Evolutionary conservation across 2,888 invertebrate genomes (phyloP), one percentile per base, ranked within the genome.

Genomic region (Drosophila acutilabella): DNA sequence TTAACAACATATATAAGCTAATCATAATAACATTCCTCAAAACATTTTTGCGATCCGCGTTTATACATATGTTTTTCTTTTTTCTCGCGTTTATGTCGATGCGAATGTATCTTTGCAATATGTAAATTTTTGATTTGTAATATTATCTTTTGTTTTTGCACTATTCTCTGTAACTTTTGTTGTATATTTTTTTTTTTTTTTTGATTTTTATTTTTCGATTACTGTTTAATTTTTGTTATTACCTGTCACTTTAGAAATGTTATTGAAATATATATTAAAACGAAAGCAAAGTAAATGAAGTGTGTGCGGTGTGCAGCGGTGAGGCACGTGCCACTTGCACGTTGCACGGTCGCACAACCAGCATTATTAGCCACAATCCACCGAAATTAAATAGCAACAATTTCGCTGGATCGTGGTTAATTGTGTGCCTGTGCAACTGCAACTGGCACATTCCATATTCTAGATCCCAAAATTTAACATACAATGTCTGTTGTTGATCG

Each of bases 11-110:
- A 30, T 30, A 30, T 75, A 75, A 77, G 75, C 75, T 77, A 71
- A 71, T 78, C 85, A 83, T 89, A 85, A 85, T 88, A 88, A 90
- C 90, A 90, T 90, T 90, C 90, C 90, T 91, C 89, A 88, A 90
- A 77, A 86, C 81, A 64, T 64, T 79, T 47, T 86, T 78, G 72
- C 65, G 65, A 69, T 50, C 76, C 78, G 65, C 30, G 30, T 30
- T 30, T 30, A 30, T 30, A 30, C 1, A 30, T 67, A 65, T 61
- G 64, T 47, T 36, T 36, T 13, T 4, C 1, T 11, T 36, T 36
- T 13, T 48, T 57, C 67, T 71, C 45, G 66, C 6, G 30, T 30
- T 78, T 74, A 51, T 47, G 56, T 38, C 40, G 64, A 76, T 72
- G 72, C 66, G 59, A 41, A 60, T 69, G 69, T 56, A 26, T 71